A percentile compares a stretch with the other conserved stretches of the same genome.
Evolutionary conservation across 2,888 invertebrate genomes (phyloP).

Genomic region (Dryococelus australis): DNA sequence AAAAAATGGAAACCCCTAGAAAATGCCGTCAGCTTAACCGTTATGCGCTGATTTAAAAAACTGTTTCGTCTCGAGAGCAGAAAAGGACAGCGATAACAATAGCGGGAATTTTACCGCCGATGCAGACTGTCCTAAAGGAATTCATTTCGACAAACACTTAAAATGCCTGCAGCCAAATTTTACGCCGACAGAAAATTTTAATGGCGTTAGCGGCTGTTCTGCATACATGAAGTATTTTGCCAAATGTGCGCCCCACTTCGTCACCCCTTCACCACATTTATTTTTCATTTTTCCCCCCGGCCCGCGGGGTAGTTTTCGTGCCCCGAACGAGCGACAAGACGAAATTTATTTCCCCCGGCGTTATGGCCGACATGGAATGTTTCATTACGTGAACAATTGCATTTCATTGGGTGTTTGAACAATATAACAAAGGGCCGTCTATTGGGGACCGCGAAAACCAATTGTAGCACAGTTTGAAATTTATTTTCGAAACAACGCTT

Average conservation of each 20-base stretch:
- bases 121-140: not conserved
- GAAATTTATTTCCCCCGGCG: conserved; percentile 16
- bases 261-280: not conserved
- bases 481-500: not conserved
- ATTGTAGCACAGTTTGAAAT: conserved; percentile 16
- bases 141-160: not conserved
- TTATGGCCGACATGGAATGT: conserved; percentile 10
- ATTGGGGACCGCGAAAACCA: not conserved
- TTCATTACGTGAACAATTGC: conserved; percentile 16
- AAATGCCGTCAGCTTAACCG: no score
- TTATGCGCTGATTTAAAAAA: no score
- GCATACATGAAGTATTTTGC: not conserved
- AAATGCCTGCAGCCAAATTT: not conserved
- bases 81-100: not conserved
- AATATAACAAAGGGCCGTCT: conserved; percentile 4
- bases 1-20: no score
- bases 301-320: not conserved
- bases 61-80: not conserved
- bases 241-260: not conserved
- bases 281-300: not conserved
- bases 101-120: not conserved
- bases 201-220: not conserved
- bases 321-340: not conserved
- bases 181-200: not conserved
- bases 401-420: conserved; percentile 11